Conservation (phyloP, 2,113 vertebrate species). For the Nerophis lumbriciformis region DNA sequence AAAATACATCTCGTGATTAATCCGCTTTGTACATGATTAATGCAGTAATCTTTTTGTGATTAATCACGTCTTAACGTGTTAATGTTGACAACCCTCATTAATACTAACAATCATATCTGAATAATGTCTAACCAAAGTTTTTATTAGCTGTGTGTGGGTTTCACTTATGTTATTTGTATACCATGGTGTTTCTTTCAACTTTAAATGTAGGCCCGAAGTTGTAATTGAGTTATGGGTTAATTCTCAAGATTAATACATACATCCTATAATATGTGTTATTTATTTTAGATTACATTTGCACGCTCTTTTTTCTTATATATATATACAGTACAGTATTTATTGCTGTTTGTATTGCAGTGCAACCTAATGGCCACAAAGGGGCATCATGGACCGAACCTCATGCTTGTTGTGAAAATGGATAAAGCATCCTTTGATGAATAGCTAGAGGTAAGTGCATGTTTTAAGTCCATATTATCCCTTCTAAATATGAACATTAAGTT, state of each 20-base stretch:
- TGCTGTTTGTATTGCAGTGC: slow-evolving; percentile 60
- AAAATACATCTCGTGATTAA: too few species aligned
- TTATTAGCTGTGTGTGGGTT: too few species aligned
- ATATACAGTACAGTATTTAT: too few species aligned
- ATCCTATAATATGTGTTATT: neutral
- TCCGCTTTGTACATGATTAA: too few species aligned
- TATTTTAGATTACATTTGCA: neutral
- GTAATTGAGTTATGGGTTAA: neutral
- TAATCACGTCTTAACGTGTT: too few species aligned
- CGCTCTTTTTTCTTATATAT: neutral
- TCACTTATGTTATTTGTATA: too few species aligned
- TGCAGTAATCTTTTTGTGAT: too few species aligned
- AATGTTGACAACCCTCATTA: too few species aligned
- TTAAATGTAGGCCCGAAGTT: too few species aligned
- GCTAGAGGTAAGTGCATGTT: slow-evolving; percentile 89
- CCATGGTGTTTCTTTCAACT: neutral
- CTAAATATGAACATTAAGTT: slow-evolving; percentile 76
- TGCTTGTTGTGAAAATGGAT: slow-evolving; percentile 69
- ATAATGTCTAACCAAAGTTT: too few species aligned
- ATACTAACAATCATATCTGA: too few species aligned
- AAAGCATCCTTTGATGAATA: slow-evolving; percentile 80
- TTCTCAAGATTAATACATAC: neutral
- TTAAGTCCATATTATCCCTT: slow-evolving; percentile 81
- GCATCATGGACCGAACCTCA: slow-evolving; percentile 83
- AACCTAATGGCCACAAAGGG: slow-evolving; percentile 84